A percentile compares a stretch with the other conserved stretches of the same genome.
Conservation (phyloP, 1,140 invertebrate species). For the Anastrepha obliqua region DNA sequence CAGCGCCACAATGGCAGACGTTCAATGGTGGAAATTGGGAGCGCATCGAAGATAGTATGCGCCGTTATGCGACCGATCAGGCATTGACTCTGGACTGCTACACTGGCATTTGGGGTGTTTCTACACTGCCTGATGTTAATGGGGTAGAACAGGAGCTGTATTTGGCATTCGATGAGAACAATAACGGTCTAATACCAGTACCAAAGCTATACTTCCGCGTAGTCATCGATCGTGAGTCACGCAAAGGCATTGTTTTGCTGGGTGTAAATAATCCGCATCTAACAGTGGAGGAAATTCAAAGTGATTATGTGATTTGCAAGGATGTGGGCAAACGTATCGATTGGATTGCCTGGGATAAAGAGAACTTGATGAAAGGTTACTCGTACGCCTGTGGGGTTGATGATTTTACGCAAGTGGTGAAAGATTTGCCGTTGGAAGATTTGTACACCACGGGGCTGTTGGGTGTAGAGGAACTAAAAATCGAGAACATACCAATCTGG, state of each 20-base stretch:
- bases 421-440: conserved; percentile 65
- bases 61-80: conserved; percentile 72
- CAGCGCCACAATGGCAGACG: conserved; percentile 80
- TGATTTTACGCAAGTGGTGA: conserved; percentile 77
- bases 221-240: conserved; percentile 75
- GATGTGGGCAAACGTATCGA: conserved; percentile 75
- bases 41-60: conserved; percentile 73
- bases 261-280: conserved; percentile 79
- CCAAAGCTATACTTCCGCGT: conserved; percentile 78
- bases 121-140: conserved; percentile 75
- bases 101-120: conserved; percentile 77
- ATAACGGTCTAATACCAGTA: conserved; percentile 75
- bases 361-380: conserved; percentile 77
- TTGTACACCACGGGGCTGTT: conserved; percentile 66
- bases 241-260: conserved; percentile 76
- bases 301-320: conserved; percentile 75
- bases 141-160: conserved; percentile 75
- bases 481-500: not conserved
- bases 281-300: conserved; percentile 64
- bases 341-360: conserved; percentile 76
- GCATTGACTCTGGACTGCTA: conserved; percentile 76
- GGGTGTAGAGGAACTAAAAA: conserved; percentile 61
- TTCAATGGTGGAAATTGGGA: conserved; percentile 82
- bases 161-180: conserved; percentile 74
- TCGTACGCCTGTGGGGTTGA: conserved; percentile 81